Evolutionary conservation across 2,797 vertebrate genomes (phyloP).

Genomic region (Lithobates pipiens): DNA sequence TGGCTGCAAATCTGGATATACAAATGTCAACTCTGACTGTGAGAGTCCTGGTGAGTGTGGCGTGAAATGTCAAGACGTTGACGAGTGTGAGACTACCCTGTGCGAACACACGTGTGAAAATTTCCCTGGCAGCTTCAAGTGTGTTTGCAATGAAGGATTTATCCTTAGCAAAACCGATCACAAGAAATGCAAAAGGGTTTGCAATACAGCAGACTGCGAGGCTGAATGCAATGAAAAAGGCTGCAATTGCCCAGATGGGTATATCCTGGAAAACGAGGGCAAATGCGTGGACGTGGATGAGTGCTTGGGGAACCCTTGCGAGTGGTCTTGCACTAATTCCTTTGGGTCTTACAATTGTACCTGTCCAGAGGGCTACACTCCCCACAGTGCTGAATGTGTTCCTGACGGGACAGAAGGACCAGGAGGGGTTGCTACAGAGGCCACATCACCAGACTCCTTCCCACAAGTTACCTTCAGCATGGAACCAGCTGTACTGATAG

Average conservation of each 20-base stretch:
- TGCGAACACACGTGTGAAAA: conserved; percentile 82
- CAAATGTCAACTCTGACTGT: conserved; percentile 67
- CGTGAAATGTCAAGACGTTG: background rate
- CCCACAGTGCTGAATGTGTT: background rate
- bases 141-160: background rate
- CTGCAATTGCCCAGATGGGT: conserved; percentile 81
- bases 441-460: background rate
- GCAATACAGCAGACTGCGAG: conserved; percentile 69
- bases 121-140: background rate
- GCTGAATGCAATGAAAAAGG: conserved; percentile 67
- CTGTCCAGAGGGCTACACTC: conserved; percentile 66
- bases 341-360: conserved; percentile 65
- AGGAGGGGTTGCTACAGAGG: accelerated
- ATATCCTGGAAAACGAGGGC: conserved; percentile 56
- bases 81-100: conserved; percentile 64
- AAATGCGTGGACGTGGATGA: conserved; percentile 80
- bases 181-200: conserved; percentile 72
- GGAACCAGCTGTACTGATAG: conserved; percentile 74
- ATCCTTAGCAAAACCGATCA: accelerated
- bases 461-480: conserved; percentile 52
- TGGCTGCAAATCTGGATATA: conserved; percentile 71
- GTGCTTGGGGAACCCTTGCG: conserved; percentile 53
- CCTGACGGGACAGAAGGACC: conserved; percentile 50
- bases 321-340: conserved; percentile 67
- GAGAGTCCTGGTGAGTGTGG: background rate